phyloP scores from a whole-genome alignment of 2,888 invertebrate genomes.

The Drosophila sordidapex region DNA sequence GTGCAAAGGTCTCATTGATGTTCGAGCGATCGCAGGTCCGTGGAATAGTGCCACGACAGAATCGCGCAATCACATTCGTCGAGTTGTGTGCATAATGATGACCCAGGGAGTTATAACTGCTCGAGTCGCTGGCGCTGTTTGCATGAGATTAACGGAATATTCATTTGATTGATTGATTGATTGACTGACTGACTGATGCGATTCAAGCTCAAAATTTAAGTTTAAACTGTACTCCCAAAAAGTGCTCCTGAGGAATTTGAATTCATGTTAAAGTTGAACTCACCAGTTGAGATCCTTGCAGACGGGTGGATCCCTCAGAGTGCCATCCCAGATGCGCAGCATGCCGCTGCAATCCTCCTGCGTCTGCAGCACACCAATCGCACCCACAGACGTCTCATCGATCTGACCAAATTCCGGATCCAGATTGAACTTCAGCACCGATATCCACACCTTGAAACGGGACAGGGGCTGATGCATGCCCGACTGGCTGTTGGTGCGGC shows the following conservation, averaged over 20 bases:
- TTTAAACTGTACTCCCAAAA: too few relatives aligned
- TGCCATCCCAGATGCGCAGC: conserved; percentile 95
- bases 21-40: conserved; percentile 93
- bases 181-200: not conserved
- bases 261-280: conserved; percentile 68
- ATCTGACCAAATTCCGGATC: conserved; percentile 87
- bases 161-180: not conserved
- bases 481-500: conserved; percentile 85
- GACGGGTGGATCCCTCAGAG: conserved; percentile 90
- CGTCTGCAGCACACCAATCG: conserved; percentile 85
- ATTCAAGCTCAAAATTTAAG: too few relatives aligned
- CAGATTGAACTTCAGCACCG: conserved; percentile 93
- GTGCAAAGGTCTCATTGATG: conserved; percentile 86
- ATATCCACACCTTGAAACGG: conserved; percentile 93
- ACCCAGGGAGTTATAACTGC: conserved; percentile 55
- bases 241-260: too few relatives aligned
- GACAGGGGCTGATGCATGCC: conserved; percentile 86
- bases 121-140: conserved; percentile 56
- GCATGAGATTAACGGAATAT: too few relatives aligned
- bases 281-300: conserved; percentile 94
- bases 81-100: conserved; percentile 88
- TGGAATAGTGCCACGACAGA: conserved; percentile 93
- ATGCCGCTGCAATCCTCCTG: conserved; percentile 93
- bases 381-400: conserved; percentile 83
- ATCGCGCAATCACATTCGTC: conserved; percentile 91